Evolutionary conservation across 2,797 vertebrate genomes (phyloP).

Genomic region (Alectoris magna): DNA sequence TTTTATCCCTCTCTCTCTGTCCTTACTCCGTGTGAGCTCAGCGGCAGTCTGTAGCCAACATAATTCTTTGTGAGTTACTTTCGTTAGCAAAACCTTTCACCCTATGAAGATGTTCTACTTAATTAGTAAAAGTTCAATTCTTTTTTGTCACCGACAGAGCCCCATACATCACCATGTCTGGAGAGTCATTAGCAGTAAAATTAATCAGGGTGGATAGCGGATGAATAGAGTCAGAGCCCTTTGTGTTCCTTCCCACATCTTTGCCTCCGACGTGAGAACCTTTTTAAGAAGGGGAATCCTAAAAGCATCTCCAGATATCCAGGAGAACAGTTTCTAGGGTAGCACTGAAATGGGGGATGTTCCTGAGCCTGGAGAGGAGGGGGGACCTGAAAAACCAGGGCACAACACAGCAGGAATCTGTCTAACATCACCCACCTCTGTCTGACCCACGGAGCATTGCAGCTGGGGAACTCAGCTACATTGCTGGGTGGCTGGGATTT

Average conservation of each 20-base stretch:
- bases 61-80: slow-evolving; percentile 78
- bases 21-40: not conserved
- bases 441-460: not conserved
- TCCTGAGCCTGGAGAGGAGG: not conserved
- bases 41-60: slow-evolving; percentile 55
- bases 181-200: slow-evolving; percentile 75
- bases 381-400: not conserved
- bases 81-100: slow-evolving; percentile 79
- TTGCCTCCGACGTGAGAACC: not conserved
- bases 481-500: not conserved
- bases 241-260: not conserved
- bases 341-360: not conserved
- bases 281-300: not conserved
- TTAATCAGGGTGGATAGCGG: slow-evolving; percentile 70
- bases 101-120: slow-evolving; percentile 76
- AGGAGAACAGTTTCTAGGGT: not conserved
- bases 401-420: not conserved
- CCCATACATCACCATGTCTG: slow-evolving; percentile 70
- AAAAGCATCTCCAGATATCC: not conserved
- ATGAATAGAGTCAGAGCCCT: slow-evolving; percentile 46
- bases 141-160: slow-evolving; percentile 65
- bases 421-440: not conserved
- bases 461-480: not conserved
- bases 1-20: not conserved
- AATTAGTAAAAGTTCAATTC: slow-evolving; percentile 78